phyloP scores from a whole-genome alignment of 2,113 vertebrate genomes.

The Dasyprocta punctata region DNA sequence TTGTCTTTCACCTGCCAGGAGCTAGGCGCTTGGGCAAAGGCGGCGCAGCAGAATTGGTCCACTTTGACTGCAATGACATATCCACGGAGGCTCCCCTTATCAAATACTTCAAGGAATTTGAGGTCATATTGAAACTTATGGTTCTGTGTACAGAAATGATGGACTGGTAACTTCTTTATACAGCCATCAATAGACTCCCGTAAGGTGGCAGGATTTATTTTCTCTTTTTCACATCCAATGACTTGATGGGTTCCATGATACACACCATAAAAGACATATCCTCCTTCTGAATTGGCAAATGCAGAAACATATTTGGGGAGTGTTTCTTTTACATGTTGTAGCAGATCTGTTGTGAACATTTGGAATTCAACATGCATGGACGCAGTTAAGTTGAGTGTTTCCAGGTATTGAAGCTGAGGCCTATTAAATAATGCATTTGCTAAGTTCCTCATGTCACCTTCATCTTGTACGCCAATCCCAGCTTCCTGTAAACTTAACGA shows the following conservation, averaged over 20 bases:
- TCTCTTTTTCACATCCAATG: slow-evolving; percentile 52
- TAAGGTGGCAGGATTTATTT: background rate
- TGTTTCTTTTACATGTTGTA: background rate
- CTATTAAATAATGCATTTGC: slow-evolving; percentile 17
- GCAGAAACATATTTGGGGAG: slow-evolving; percentile 66
- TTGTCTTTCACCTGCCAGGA: slow-evolving; percentile 65
- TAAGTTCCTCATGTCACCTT: background rate
- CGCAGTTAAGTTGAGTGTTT: slow-evolving; percentile 59
- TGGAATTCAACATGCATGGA: slow-evolving; percentile 53
- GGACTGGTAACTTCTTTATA: slow-evolving; percentile 37
- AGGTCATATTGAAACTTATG: background rate
- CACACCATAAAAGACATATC: slow-evolving; percentile 72
- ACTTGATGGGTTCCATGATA: slow-evolving; percentile 6
- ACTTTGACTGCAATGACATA: slow-evolving; percentile 63
- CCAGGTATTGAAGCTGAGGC: background rate
- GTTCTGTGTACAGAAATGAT: slow-evolving; percentile 20
- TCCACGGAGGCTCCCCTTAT: background rate
- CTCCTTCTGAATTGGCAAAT: slow-evolving; percentile 69
- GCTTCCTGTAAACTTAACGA: background rate
- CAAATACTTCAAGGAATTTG: slow-evolving; percentile 15
- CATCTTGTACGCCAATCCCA: background rate
- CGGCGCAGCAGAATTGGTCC: slow-evolving; percentile 54
- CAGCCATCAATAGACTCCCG: rapidly evolving
- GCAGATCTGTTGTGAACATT: background rate
- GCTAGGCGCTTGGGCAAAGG: slow-evolving; percentile 44